A percentile compares a stretch with the other conserved stretches of the same genome.
Conservation (phyloP, 2,888 invertebrate genomes). For the Protonemura montana region DNA sequence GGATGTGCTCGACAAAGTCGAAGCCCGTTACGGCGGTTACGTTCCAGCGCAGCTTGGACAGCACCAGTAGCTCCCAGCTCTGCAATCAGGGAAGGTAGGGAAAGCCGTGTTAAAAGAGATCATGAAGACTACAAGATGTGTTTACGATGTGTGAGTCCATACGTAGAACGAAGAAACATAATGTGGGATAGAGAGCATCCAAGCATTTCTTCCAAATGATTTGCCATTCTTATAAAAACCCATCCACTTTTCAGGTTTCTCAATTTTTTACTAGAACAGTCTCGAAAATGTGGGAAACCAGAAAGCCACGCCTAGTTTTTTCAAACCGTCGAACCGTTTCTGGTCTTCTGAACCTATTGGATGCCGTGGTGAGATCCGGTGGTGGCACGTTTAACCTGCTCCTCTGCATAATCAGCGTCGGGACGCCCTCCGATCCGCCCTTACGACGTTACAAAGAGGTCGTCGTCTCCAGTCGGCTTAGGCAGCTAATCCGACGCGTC, state of each 20-base stretch:
- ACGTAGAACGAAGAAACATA: no score
- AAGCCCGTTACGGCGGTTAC: constrained; percentile 79
- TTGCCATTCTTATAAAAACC: not conserved
- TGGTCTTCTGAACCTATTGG: no score
- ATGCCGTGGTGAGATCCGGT: not conserved
- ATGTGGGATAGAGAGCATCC: no score
- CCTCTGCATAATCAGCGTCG: not conserved
- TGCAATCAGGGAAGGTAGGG: constrained; percentile 57
- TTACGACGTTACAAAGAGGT: constrained; percentile 19
- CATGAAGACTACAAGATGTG: no score
- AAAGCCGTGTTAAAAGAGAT: not conserved
- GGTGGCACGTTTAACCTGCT: constrained; percentile 17
- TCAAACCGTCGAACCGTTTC: no score
- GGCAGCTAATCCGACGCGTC: not conserved
- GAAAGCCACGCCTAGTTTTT: no score
- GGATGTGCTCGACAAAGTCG: constrained; percentile 83
- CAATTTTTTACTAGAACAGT: no score
- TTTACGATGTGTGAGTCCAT: no score
- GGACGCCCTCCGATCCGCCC: constrained; percentile 31
- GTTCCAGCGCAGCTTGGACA: constrained; percentile 82
- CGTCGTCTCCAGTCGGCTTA: no score
- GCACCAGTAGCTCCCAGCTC: constrained; percentile 82
- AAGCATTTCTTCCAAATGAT: no score
- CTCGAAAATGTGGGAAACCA: no score
- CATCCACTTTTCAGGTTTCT: no score